Evolutionary conservation across 2,888 invertebrate species (phyloP), one percentile per base, ranked within the genome.

Genomic region (Hydrotaea diabolus): DNA sequence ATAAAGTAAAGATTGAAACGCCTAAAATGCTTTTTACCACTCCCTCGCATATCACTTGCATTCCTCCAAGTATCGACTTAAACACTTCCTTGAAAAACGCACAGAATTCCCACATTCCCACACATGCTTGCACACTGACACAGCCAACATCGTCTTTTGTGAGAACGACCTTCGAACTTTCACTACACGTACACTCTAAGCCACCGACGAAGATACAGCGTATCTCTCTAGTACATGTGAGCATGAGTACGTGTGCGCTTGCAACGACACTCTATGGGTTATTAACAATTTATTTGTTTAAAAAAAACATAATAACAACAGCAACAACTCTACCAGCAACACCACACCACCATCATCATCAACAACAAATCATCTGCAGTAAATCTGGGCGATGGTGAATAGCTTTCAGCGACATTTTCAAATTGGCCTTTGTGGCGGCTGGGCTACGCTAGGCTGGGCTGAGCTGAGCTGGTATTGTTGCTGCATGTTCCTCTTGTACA

Each of bases 391-490:
- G 59, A 13, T 11, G 39, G 64, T 13, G 31, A 75, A 55, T 73
- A 66, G 72, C 59, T 77, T 77, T 77, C 73, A 43, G 59, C 57
- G 43, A n/a, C 53, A 73, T 69, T 69, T 69, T 19, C 1, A 69
- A 66, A 66, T 39, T 66, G 66, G 46, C 43, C 23, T 55, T 49
- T 76, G 72, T 75, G 55, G 31, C n/a, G n/a, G n/a, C n/a, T n/a
- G n/a, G n/a, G n/a, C n/a, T n/a, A n/a, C n/a, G n/a, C n/a, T n/a
- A n/a, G n/a, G n/a, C n/a, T n/a, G n/a, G n/a, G n/a, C n/a, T n/a
- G n/a, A n/a, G n/a, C n/a, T n/a, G n/a, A n/a, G n/a, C 31, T 49
- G 36, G n/a, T 55, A 13, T 66, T 74, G 49, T 62, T 64, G 55
- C 46, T 31, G 43, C 71, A 77, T 76, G 62, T 77, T 66, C 59